phyloP scores from a whole-genome alignment of 2,113 vertebrate species.

The Eclectus roratus region DNA sequence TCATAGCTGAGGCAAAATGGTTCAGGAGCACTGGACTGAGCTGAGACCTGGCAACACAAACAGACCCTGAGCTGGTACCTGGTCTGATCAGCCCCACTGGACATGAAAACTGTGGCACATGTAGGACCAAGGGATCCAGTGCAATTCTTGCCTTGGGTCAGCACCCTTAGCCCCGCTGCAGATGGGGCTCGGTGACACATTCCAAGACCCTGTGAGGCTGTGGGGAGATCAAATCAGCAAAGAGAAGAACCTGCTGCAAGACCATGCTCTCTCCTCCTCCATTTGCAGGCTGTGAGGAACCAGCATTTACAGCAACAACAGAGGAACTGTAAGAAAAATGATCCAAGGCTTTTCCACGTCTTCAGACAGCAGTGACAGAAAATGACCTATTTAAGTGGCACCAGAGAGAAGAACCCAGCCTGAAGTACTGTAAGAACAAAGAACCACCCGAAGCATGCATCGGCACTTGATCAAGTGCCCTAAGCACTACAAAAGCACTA shows the following conservation, averaged over 20 bases:
- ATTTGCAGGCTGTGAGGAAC: neutral
- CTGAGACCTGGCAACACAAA: neutral
- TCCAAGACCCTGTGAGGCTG: neutral
- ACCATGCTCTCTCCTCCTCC: neutral
- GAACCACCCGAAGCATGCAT: neutral
- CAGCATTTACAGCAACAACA: neutral
- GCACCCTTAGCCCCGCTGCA: neutral
- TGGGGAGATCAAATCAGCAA: neutral
- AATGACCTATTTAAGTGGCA: neutral
- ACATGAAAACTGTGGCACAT: accelerated
- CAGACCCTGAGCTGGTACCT: neutral
- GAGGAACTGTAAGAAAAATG: neutral
- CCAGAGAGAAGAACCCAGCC: neutral
- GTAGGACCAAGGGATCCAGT: neutral
- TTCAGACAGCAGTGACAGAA: neutral
- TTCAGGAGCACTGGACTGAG: neutral
- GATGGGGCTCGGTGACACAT: neutral
- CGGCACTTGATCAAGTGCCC: neutral
- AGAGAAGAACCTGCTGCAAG: neutral
- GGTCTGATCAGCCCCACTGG: neutral
- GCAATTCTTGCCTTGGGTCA: neutral
- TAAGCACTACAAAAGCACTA: neutral
- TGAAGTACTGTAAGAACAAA: neutral
- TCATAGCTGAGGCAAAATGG: neutral
- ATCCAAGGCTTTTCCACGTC: neutral